These are phyloP conservation scores for Drosophila elegans DNA, from an alignment of 1,140 invertebrate genomes.

Conservation along the genomic window DNA sequence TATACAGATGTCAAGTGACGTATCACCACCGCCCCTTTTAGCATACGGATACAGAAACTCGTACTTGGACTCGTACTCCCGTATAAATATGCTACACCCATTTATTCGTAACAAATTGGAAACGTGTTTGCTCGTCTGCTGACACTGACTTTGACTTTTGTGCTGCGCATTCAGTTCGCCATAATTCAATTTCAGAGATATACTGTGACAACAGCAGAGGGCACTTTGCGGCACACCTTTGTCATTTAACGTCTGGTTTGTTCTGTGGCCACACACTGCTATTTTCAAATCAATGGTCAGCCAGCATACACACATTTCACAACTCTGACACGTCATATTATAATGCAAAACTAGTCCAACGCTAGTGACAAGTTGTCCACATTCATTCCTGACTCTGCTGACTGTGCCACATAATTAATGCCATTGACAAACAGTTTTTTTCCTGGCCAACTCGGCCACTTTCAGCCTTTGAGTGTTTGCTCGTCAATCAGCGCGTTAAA, in stretches of 20 bases:
- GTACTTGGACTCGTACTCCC: constrained; percentile 15
- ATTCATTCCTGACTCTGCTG: neutral
- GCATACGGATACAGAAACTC: constrained; percentile 12
- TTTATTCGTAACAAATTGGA: constrained; percentile 64
- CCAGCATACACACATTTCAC: neutral
- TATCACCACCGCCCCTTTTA: constrained; percentile 17
- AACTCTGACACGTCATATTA: constrained; percentile 36
- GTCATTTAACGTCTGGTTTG: constrained; percentile 17
- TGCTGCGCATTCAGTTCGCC: constrained; percentile 54
- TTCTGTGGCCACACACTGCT: constrained; percentile 22
- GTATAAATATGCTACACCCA: constrained; percentile 16
- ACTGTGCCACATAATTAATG: constrained; percentile 39
- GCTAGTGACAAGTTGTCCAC: constrained; percentile 11
- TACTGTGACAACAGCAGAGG: constrained; percentile 9
- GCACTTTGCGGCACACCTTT: constrained; percentile 42
- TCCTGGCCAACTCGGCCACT: constrained; percentile 18
- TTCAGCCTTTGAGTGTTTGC: constrained; percentile 30
- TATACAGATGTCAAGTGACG: constrained; percentile 69
- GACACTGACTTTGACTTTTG: constrained; percentile 59
- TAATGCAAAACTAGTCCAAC: constrained; percentile 49
- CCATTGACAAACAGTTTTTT: constrained; percentile 39
- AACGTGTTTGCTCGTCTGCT: constrained; percentile 61
- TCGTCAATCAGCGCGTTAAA: constrained; percentile 67
- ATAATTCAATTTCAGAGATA: constrained; percentile 72
- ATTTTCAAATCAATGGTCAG: constrained; percentile 46